Conservation (phyloP, 1,140 invertebrate species). For the Kradibia gibbosae region DNA sequence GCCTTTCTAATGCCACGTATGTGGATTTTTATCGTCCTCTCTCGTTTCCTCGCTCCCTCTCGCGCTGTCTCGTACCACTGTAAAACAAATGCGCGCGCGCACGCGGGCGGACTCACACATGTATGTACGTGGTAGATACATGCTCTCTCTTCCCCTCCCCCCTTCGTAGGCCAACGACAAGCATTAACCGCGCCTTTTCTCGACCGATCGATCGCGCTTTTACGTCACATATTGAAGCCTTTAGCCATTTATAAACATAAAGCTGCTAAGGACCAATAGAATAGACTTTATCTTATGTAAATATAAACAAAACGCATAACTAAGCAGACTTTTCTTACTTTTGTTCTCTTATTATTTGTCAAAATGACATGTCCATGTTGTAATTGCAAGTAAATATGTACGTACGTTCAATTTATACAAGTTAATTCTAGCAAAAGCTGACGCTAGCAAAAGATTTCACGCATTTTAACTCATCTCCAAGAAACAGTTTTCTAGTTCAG, state of each 20-base stretch:
- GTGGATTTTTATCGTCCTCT: not conserved
- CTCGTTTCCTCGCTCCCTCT: not conserved
- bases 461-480: no score
- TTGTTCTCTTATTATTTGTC: not conserved
- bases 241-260: not conserved
- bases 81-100: no score
- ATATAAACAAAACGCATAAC: not conserved
- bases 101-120: no score
- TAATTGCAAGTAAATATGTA: not conserved
- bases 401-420: no score
- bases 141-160: not conserved
- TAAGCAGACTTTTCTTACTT: not conserved
- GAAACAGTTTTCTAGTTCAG: no score
- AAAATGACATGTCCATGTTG: not conserved
- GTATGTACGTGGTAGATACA: no score
- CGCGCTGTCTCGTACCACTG: not conserved
- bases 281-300: not conserved
- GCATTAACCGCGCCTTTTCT: not conserved
- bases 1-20: constrained; percentile 2
- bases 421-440: no score
- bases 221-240: not conserved
- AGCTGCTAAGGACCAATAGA: not conserved
- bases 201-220: not conserved
- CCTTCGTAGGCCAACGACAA: not conserved
- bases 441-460: no score